Conservation (phyloP, 1,140 invertebrate species). For the Trichogramma pretiosum region DNA sequence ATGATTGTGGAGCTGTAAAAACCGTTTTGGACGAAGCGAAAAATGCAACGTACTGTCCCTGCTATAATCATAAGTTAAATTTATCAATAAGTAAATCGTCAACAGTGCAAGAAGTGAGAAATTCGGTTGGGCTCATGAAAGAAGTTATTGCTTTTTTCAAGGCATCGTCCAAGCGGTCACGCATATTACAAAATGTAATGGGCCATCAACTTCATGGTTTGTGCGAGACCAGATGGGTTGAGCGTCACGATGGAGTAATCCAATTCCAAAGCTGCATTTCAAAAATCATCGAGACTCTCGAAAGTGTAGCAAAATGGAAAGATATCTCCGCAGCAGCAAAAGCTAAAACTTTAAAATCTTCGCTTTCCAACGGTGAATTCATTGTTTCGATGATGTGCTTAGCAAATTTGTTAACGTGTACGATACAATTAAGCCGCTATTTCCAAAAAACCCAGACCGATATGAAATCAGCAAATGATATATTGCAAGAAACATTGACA, state of each 20-base stretch:
- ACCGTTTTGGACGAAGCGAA: conserved; percentile 17
- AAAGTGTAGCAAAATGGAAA: conserved; percentile 11
- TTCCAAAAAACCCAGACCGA: not conserved
- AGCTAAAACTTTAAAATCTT: conserved; percentile 25
- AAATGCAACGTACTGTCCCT: conserved; percentile 22
- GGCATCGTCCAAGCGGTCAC: conserved; percentile 19
- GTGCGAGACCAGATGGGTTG: conserved; percentile 23
- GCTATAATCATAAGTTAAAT: conserved; percentile 25
- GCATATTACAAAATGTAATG: conserved; percentile 2
- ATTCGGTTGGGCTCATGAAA: conserved; percentile 22
- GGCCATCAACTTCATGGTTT: conserved; percentile 15
- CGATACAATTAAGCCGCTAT: not conserved
- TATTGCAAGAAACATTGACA: not conserved
- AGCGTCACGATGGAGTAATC: conserved; percentile 16
- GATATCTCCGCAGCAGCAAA: conserved; percentile 16
- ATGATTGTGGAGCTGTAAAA: conserved; percentile 19
- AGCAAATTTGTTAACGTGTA: not conserved
- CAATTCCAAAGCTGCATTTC: conserved; percentile 17
- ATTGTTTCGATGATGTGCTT: not conserved
- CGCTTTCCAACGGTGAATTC: not conserved
- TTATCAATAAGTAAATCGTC: conserved; percentile 20
- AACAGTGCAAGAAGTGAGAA: conserved; percentile 19
- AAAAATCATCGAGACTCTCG: conserved; percentile 10
- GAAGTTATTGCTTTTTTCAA: conserved; percentile 25
- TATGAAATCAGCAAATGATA: not conserved